phyloP scores from a whole-genome alignment of 2,113 vertebrate genomes.

The Reinhardtius hippoglossoides region DNA sequence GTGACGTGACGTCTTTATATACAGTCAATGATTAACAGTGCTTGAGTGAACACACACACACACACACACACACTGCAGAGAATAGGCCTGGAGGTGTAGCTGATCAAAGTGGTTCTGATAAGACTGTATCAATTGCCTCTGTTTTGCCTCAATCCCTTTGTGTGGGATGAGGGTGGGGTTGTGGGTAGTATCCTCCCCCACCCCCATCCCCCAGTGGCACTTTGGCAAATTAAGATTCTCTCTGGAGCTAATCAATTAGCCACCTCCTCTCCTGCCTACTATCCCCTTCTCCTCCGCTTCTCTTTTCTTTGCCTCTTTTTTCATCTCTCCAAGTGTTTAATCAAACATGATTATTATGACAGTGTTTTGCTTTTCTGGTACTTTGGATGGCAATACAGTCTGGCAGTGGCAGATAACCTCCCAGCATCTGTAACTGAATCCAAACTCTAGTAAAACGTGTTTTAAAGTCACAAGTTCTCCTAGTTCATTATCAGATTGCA shows the following conservation, averaged over 20 bases:
- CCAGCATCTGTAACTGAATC: slow-evolving; percentile 29
- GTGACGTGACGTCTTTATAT: too few relatives aligned
- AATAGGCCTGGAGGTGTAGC: slow-evolving; percentile 83
- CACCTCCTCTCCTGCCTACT: slow-evolving; percentile 69
- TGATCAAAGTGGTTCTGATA: slow-evolving; percentile 86
- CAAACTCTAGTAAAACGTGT: slow-evolving; percentile 8
- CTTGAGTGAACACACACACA: slow-evolving; percentile 13
- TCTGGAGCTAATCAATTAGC: slow-evolving; percentile 89
- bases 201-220: slow-evolving; percentile 82
- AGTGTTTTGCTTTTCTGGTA: slow-evolving; percentile 19
- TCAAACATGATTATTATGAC: slow-evolving; percentile 38
- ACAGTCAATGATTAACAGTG: slow-evolving; percentile 52
- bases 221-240: slow-evolving; percentile 82
- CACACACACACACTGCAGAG: slow-evolving; percentile 38
- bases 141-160: slow-evolving; percentile 90
- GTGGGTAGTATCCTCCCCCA: slow-evolving; percentile 68
- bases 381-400: slow-evolving; percentile 34
- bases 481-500: background rate
- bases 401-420: slow-evolving; percentile 36
- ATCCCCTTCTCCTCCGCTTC: slow-evolving; percentile 17
- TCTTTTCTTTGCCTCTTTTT: slow-evolving; percentile 31
- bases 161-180: slow-evolving; percentile 81
- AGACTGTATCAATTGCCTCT: slow-evolving; percentile 92
- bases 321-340: slow-evolving; percentile 36
- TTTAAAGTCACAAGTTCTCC: slow-evolving; percentile 4